Percentiles rank a stretch among this genome's conserved stretches.
phyloP scores from a whole-genome alignment of 1,140 invertebrate species.

The Calephelis virginiensis region DNA sequence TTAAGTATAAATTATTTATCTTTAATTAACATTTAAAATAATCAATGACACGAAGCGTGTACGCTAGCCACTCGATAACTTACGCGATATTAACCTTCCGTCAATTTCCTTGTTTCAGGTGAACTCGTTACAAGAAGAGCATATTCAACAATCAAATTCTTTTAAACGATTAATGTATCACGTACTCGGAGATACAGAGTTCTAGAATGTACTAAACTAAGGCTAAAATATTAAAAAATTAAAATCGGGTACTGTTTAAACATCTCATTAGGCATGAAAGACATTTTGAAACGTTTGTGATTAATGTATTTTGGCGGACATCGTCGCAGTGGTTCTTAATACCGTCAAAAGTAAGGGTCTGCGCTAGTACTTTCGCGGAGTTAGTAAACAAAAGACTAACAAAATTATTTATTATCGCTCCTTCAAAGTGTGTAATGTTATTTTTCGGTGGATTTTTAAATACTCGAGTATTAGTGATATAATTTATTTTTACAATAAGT shows the following conservation, averaged over 20 bases:
- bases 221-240: conserved; percentile 1
- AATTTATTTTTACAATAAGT: conserved; percentile 72
- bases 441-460: conserved; percentile 74
- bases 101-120: conserved; percentile 71
- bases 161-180: conserved; percentile 95
- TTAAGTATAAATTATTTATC: too few relatives aligned
- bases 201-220: conserved; percentile 68
- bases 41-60: too few relatives aligned
- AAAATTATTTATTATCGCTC: conserved; percentile 63
- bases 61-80: neutral
- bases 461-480: conserved; percentile 77
- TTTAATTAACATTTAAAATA: too few relatives aligned
- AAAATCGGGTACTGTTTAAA: neutral
- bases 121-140: conserved; percentile 82
- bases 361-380: conserved; percentile 37
- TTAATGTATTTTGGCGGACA: neutral
- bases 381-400: conserved; percentile 69
- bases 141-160: conserved; percentile 93
- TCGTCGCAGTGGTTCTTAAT: conserved; percentile 3
- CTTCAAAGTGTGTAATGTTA: conserved; percentile 66
- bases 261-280: conserved; percentile 5
- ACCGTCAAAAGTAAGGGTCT: neutral
- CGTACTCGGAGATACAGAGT: conserved; percentile 88
- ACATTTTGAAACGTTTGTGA: conserved; percentile 1
- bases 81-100: neutral